Evolutionary conservation across 2,797 vertebrate species (phyloP), one percentile per base, ranked within the genome.

Genomic region (Dryobates pubescens): DNA sequence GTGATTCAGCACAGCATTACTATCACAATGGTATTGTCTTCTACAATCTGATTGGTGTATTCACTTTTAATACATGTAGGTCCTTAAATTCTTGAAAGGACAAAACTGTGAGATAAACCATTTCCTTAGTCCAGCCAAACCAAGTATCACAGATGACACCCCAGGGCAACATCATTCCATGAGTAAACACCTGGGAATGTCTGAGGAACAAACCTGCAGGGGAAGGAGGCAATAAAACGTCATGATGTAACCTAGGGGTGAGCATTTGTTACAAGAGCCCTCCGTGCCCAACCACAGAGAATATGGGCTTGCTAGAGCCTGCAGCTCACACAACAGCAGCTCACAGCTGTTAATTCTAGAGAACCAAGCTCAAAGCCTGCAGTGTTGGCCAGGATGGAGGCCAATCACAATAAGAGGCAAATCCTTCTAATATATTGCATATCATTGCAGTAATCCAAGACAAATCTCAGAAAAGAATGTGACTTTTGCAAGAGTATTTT

Each of bases 381-480:
- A 86, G 53, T 67, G 67, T 30, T 91, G 71, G 74, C 76, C 85
- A 88, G 75, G 59, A 78, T 63, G 38, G 80, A 94, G 71, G 71
- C 80, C 80, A 95, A 94, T 91, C 82, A 82, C 71, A 89, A 70
- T 24, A 90, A 0, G 1, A 95, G 34, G 53, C 18, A 94, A 96
- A 91, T 93, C 84, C 61, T 64, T 94, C 88, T 76, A 89, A 73
- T 93, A 89, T 63, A 78, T 45, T 70, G 79, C 73, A 23, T 90
- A 82, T 92, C 63, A 81, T 14, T 88, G 74, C 67, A 62, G 76
- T 89, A 95, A 96, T 94, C 82, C 87, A 88, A 92, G 73, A 87
- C 70, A 94, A 87, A 83, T 89, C 85, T 92, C 64, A 47, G 76
- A 67, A 86, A 88, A 87, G 30, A 68, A 80, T 75, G 56, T 78